A percentile compares a stretch with the other conserved stretches of the same genome.
Conservation (phyloP, 2,113 vertebrate species). For the Cheilinus undulatus region DNA sequence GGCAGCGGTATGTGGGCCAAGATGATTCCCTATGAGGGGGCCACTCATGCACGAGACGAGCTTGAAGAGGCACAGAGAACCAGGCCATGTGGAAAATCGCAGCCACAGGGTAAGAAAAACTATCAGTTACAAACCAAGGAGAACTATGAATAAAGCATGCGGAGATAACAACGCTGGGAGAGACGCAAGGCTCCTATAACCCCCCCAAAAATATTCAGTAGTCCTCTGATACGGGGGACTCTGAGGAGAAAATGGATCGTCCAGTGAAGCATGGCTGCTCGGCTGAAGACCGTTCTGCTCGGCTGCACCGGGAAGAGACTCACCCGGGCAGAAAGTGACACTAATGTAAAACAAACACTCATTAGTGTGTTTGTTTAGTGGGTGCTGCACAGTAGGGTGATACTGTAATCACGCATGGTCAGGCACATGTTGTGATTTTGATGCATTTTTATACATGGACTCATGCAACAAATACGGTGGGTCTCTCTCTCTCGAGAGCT, state of each 20-base stretch:
- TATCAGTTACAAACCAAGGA: slow-evolving; percentile 77
- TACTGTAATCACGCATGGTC: slow-evolving; percentile 44
- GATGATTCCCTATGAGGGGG: slow-evolving; percentile 43
- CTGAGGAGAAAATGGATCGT: slow-evolving; percentile 9
- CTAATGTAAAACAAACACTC: slow-evolving; percentile 82
- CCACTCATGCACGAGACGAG: slow-evolving; percentile 67
- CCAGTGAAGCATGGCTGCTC: slow-evolving; percentile 26
- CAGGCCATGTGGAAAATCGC: slow-evolving; percentile 81
- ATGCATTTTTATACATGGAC: neutral
- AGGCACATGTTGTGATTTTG: neutral
- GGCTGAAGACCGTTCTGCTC: slow-evolving; percentile 45
- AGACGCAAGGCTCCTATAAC: neutral
- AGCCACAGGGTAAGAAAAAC: slow-evolving; percentile 77
- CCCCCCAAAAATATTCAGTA: slow-evolving; percentile 17
- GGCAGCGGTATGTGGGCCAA: slow-evolving; percentile 73
- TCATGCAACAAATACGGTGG: slow-evolving; percentile 10
- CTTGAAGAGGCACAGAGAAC: slow-evolving; percentile 68
- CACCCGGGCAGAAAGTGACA: slow-evolving; percentile 76
- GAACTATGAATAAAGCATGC: slow-evolving; percentile 71
- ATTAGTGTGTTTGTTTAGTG: slow-evolving; percentile 73
- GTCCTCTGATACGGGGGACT: slow-evolving; percentile 6
- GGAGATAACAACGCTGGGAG: slow-evolving; percentile 31
- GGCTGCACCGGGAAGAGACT: slow-evolving; percentile 56
- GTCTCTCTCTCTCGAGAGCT: neutral
- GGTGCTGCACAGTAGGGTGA: slow-evolving; percentile 45